A percentile compares a stretch with the other conserved stretches of the same genome.
phyloP scores from a whole-genome alignment of 2,888 invertebrate genomes.

The Apamea crenata region DNA sequence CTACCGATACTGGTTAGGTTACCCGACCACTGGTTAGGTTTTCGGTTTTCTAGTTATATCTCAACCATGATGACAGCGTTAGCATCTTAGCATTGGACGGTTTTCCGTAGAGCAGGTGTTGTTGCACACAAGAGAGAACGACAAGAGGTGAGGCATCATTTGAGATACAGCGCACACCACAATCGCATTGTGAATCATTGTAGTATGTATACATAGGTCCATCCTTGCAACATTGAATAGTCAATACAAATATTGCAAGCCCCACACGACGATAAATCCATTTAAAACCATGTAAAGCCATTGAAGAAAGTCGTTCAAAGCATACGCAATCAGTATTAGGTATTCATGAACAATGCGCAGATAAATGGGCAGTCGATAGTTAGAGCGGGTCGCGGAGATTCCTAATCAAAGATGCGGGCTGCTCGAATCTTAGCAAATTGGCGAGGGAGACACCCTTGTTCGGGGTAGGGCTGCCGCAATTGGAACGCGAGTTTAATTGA shows the following conservation, averaged over 20 bases:
- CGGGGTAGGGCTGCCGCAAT: constrained; percentile 77
- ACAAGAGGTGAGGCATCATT: neutral
- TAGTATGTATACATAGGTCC: neutral
- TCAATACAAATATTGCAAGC: neutral
- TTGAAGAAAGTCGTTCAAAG: constrained; percentile 17
- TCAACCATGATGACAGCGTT: neutral
- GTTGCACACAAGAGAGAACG: neutral
- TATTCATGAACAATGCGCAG: constrained; percentile 68
- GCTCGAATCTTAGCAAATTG: constrained; percentile 89
- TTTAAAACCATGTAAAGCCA: constrained; percentile 34
- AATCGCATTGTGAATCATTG: neutral
- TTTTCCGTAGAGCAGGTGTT: neutral
- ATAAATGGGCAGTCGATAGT: constrained; percentile 80
- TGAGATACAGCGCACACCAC: neutral
- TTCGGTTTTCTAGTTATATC: too few relatives aligned
- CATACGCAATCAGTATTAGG: constrained; percentile 40
- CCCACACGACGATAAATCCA: neutral
- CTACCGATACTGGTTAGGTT: too few relatives aligned
- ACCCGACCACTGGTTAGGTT: too few relatives aligned
- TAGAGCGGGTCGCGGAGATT: constrained; percentile 75
- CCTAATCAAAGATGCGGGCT: constrained; percentile 90
- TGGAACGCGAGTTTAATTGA: neutral
- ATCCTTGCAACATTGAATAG: neutral
- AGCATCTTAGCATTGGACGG: too few relatives aligned
- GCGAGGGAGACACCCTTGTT: constrained; percentile 81